These are phyloP conservation scores for Saxidomus purpurata DNA, from an alignment of 1,140 invertebrate species.

Conservation along the genomic window DNA sequence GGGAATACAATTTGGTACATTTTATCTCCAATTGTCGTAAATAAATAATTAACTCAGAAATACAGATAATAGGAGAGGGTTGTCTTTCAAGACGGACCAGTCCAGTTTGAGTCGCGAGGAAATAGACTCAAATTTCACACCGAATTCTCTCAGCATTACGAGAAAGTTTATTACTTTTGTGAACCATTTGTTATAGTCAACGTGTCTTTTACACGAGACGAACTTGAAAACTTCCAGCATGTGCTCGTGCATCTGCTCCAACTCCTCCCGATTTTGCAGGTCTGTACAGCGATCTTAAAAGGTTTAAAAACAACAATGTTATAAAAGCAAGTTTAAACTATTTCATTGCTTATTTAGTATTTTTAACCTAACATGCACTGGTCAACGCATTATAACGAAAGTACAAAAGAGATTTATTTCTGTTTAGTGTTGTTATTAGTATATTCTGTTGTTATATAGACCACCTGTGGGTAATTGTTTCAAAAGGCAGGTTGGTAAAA, in stretches of 20 bases:
- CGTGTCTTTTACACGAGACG: not conserved
- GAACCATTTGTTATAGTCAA: conserved; percentile 45
- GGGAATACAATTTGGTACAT: too few relatives aligned
- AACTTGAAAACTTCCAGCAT: conserved; percentile 40
- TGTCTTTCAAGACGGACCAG: conserved; percentile 42
- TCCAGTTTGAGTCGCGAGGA: conserved; percentile 26
- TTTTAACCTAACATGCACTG: too few relatives aligned
- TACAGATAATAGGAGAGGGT: conserved; percentile 33
- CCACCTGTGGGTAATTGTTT: too few relatives aligned
- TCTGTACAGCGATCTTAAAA: conserved; percentile 46
- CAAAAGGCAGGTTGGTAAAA: too few relatives aligned
- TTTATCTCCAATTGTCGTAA: too few relatives aligned
- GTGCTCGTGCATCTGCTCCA: conserved; percentile 41
- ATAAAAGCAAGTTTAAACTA: too few relatives aligned
- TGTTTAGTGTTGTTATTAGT: too few relatives aligned
- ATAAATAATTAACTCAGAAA: conserved; percentile 47
- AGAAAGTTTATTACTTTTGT: conserved; percentile 52
- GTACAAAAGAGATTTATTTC: too few relatives aligned
- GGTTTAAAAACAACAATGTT: too few relatives aligned
- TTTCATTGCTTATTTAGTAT: too few relatives aligned
- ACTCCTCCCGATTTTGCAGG: not conserved
- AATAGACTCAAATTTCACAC: conserved; percentile 38
- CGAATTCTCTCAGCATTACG: conserved; percentile 48
- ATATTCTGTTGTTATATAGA: too few relatives aligned
- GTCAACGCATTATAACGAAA: too few relatives aligned